phyloP scores from a whole-genome alignment of 1,140 invertebrate species.

The Wasmannia auropunctata region DNA sequence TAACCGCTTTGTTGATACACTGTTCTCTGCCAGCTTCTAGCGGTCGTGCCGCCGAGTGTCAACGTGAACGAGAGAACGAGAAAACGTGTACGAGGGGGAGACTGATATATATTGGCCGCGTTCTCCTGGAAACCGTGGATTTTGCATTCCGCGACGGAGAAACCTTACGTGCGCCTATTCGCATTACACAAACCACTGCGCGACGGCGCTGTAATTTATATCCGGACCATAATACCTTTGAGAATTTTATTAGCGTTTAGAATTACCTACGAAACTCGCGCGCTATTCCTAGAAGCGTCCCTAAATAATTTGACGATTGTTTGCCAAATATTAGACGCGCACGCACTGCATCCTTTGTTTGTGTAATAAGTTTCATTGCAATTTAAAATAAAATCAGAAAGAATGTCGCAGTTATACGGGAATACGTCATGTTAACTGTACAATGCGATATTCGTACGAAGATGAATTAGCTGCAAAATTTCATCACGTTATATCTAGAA shows the following conservation, averaged over 20 bases:
- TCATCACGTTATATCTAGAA: background rate
- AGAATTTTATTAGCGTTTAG: background rate
- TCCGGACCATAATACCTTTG: background rate
- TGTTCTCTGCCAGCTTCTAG: conserved; percentile 49
- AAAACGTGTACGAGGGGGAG: background rate
- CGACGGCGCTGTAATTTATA: background rate
- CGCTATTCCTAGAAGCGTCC: background rate
- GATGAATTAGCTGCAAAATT: background rate
- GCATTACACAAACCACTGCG: background rate
- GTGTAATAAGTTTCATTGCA: background rate
- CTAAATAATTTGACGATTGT: background rate
- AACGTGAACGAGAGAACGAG: conserved; percentile 49
- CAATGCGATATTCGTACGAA: background rate
- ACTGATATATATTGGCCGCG: conserved; percentile 14
- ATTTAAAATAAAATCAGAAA: background rate
- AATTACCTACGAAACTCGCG: background rate
- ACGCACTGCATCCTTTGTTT: background rate
- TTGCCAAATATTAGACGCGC: background rate
- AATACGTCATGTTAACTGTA: background rate
- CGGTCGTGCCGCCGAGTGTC: conserved; percentile 59
- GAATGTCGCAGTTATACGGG: background rate
- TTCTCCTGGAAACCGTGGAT: conserved; percentile 24
- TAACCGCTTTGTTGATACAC: conserved; percentile 52
- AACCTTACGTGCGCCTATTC: background rate
- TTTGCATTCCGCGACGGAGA: background rate